Evolutionary conservation across 2,888 invertebrate genomes (phyloP), one percentile per base, ranked within the genome.

Genomic region (Julus scanicus): DNA sequence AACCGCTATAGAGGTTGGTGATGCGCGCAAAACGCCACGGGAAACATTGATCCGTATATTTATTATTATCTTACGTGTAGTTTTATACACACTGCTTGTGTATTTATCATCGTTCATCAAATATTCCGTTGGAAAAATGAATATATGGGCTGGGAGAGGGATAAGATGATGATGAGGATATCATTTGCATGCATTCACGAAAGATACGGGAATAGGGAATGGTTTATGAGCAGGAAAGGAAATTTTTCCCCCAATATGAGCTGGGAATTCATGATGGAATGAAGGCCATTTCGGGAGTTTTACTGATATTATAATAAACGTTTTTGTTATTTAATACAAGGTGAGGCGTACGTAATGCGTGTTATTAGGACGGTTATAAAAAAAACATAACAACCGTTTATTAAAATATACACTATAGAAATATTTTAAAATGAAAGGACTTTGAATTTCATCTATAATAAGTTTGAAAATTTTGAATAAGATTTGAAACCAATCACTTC

Each of bases 1-100:
- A 15, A 17, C 17, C 63, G 63, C n/a, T 8, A 8, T 63, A n/a
- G 53, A n/a, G 53, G n/a, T 20, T 63, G 63, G n/a, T 20, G 63
- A n/a, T 63, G 63, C 63, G 29, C 29, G 29, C 29, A 29, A 29
- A 29, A 29, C 29, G 29, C 29, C 29, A 29, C 29, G n/a, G 63
- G 6, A 71, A 71, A 71, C 71, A 29, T 71, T 71, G 71, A 63
- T 63, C 63, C 63, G 63, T 63, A 44, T 44, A 63, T 63, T 63
- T 63, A 63, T 63, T 63, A 63, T 71, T 71, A 71, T 29, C 71
- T 71, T 71, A n/a, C 71, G 29, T 29, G 29, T 2, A 71, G 8
- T 71, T 71, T 71, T n/a, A 71, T 71, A 11, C 29, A 5, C 71
- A 29, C 71, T 6, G 71, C 9, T 11, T 29, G 71, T 63, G 71